These are phyloP conservation scores for Drosophila mulleri DNA, from an alignment of 2,888 invertebrate genomes.

Conservation along the genomic window DNA sequence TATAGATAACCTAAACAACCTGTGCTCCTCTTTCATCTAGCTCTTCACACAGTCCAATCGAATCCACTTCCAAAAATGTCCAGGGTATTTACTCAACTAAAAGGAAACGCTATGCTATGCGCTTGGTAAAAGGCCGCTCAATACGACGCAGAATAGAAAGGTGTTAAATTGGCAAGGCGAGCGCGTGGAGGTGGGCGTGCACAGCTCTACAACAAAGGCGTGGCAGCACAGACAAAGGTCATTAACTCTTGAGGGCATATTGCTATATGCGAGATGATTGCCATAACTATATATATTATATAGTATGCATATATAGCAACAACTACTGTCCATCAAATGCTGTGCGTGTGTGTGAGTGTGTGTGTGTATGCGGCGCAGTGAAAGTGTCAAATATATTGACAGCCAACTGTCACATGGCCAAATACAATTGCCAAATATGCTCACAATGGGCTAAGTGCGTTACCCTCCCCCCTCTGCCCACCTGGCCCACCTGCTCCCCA, in stretches of 20 bases:
- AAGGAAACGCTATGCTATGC: slow-evolving; percentile 11
- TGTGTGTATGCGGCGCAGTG: slow-evolving; percentile 40
- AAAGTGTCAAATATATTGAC: slow-evolving; percentile 65
- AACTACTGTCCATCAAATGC: slow-evolving; percentile 44
- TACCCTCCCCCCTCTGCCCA: not conserved
- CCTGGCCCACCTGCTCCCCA: too few relatives aligned
- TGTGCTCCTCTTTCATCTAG: not conserved
- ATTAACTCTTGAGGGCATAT: slow-evolving; percentile 55
- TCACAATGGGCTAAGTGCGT: too few relatives aligned
- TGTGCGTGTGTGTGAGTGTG: not conserved
- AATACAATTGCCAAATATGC: slow-evolving; percentile 19
- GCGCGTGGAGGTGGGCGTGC: slow-evolving; percentile 40
- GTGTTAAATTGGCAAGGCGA: slow-evolving; percentile 75
- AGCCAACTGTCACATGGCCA: slow-evolving; percentile 46
- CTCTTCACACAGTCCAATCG: too few relatives aligned
- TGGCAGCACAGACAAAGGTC: slow-evolving; percentile 54
- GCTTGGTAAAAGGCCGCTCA: slow-evolving; percentile 59
- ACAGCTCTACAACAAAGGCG: slow-evolving; percentile 17
- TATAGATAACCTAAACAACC: too few relatives aligned
- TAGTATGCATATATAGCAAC: not conserved
- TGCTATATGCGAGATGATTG: slow-evolving; percentile 9
- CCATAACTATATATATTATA: not conserved
- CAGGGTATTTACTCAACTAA: slow-evolving; percentile 1
- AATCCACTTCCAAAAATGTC: not conserved
- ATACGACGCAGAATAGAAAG: slow-evolving; percentile 69